Evolutionary conservation across 2,888 invertebrate genomes (phyloP), one percentile per base, ranked within the genome.

Genomic region (Troglohyphantes excavatus): DNA sequence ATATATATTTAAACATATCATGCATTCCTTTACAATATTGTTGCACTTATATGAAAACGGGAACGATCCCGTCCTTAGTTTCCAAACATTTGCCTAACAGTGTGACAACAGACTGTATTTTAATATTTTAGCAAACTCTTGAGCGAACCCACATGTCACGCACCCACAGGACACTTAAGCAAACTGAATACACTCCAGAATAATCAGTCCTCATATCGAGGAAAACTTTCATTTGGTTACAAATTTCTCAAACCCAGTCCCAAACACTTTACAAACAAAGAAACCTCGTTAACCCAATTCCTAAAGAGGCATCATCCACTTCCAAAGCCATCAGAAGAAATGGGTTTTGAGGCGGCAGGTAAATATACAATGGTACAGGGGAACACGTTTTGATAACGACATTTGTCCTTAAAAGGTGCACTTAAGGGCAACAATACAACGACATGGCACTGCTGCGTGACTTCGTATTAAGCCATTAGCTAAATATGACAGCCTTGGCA

Each of bases 301-400:
- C 33, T 29, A 5, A 53, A 11, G 2, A 27, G 5, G 29, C 26
- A n/a, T n/a, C 27, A 3, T 29, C 5, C 17, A 67, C 17, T 67
- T 6, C 9, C 6, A 67, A 33, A 29, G n/a, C 27, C 27, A 29
- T 7, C 33, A 33, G 9, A 33, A 33, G 33, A 33, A 33, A 33
- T 33, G 33, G 9, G 33, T 33, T 33, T 33, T 9, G 9, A n/a
- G n/a, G n/a, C 9, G 33, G 9, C 3, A 33, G 33, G 33, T 33
- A 33, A 33, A 33, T n/a, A 33, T 33, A 33, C 33, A 33, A 33
- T 33, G 33, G 33, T 33, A 33, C 3, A 27, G 27, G 53, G 53
- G 19, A 26, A 73, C 70, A 70, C 13, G 43, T 70, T 70, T 70
- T 21, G 43, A 23, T 70, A 70, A 70, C 17, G 70, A 70, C 70